phyloP scores from a whole-genome alignment of 2,113 vertebrate genomes.

The Jacana jacana region DNA sequence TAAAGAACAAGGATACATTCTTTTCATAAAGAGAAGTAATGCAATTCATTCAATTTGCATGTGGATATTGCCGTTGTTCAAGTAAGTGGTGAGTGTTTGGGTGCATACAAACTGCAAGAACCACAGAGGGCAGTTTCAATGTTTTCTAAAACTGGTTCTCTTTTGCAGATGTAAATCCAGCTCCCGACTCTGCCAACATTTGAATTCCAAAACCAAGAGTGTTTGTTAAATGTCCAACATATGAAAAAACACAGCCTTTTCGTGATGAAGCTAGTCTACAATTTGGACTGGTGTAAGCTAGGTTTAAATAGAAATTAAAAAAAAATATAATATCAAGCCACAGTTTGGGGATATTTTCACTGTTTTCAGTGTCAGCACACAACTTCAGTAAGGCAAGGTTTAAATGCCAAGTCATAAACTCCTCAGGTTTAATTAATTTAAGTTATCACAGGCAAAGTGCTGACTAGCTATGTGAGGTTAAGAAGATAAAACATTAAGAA shows the following conservation, averaged over 20 bases:
- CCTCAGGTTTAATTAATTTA: not conserved
- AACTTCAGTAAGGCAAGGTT: not conserved
- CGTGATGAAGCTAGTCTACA: not conserved
- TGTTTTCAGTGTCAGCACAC: not conserved
- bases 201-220: not conserved
- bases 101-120: not conserved
- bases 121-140: not conserved
- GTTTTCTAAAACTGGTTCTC: not conserved
- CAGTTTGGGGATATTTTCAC: not conserved
- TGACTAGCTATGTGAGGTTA: not conserved
- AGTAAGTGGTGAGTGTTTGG: not conserved
- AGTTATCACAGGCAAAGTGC: not conserved
- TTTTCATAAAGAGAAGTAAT: not conserved
- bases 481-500: not conserved
- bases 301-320: not conserved
- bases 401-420: not conserved
- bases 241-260: not conserved
- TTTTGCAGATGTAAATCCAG: not conserved
- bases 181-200: not conserved
- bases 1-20: not conserved
- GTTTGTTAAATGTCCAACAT: not conserved
- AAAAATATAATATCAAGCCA: not conserved
- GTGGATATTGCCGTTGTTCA: not conserved
- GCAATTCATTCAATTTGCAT: conserved; percentile 2
- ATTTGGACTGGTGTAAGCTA: not conserved